Percentiles rank a stretch among this genome's conserved stretches.
Evolutionary conservation across 2,888 invertebrate species (phyloP).

Genomic region (Calliphora vomitoria): DNA sequence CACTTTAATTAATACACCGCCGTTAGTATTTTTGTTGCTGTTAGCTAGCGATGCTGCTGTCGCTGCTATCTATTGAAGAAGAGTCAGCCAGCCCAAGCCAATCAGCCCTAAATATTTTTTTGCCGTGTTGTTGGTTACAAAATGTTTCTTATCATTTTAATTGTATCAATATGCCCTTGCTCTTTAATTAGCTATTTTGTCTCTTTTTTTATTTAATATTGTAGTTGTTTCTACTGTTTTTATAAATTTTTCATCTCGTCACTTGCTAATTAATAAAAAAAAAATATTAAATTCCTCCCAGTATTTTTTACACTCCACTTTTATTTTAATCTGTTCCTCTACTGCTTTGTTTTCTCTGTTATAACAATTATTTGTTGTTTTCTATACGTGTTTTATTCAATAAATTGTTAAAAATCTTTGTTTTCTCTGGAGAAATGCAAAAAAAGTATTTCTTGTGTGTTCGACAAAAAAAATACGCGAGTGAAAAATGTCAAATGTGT

Average conservation of each 20-base stretch:
- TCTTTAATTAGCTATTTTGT: constrained; percentile 13
- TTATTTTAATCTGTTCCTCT: background rate
- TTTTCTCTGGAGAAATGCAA: constrained; percentile 25
- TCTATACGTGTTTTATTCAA: constrained; percentile 32
- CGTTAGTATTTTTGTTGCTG: background rate
- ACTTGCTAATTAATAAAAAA: background rate
- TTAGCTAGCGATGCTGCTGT: constrained; percentile 30
- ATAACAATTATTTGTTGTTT: background rate
- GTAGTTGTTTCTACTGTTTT: background rate
- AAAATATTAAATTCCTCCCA: background rate
- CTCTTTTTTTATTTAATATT: background rate
- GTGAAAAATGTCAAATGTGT: constrained; percentile 55
- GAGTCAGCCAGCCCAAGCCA: background rate
- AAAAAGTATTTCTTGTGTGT: background rate
- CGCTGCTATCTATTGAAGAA: constrained; percentile 5
- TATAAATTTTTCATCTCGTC: background rate
- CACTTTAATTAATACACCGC: constrained; percentile 13
- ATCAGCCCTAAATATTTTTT: background rate
- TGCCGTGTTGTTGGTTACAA: background rate
- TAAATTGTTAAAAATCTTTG: constrained; percentile 4
- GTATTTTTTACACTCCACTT: background rate
- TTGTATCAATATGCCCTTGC: background rate
- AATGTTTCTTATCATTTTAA: constrained; percentile 24
- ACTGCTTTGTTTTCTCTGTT: background rate
- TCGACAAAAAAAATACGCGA: constrained; percentile 12